Conservation (phyloP, 2,888 invertebrate genomes). For the Anodontia alba region DNA sequence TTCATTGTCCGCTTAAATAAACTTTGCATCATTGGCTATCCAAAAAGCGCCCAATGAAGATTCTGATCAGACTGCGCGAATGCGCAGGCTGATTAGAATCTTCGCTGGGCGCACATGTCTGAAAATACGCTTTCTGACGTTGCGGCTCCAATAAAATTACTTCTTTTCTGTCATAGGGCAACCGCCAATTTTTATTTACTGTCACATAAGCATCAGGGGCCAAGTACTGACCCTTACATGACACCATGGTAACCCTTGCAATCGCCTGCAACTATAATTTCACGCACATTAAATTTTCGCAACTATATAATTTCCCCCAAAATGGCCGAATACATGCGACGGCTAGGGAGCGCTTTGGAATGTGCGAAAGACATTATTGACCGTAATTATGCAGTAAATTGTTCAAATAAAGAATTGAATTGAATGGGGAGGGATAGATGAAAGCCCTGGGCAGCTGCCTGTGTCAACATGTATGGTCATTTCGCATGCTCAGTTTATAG, state of each 20-base stretch:
- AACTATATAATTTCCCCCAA: slow-evolving; percentile 1
- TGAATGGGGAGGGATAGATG: slow-evolving; percentile 5
- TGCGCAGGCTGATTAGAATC: no score
- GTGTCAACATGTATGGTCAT: neutral
- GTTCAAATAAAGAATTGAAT: slow-evolving; percentile 12
- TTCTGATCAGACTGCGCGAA: no score
- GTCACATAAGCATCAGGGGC: slow-evolving; percentile 4
- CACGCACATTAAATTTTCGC: slow-evolving; percentile 10
- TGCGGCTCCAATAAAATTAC: slow-evolving; percentile 14
- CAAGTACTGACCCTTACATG: slow-evolving; percentile 15
- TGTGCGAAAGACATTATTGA: slow-evolving; percentile 8
- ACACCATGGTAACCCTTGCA: slow-evolving; percentile 3
- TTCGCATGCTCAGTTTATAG: slow-evolving; percentile 5
- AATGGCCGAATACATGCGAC: neutral
- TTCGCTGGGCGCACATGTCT: no score
- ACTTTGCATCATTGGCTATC: no score
- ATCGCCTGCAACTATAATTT: slow-evolving; percentile 15
- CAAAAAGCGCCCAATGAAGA: no score
- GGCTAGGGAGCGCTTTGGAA: slow-evolving; percentile 1
- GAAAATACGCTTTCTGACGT: no score
- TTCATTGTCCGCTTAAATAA: no score
- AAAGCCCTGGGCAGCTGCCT: slow-evolving; percentile 11
- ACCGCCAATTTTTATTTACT: slow-evolving; percentile 14
- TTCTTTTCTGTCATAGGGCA: slow-evolving; percentile 8
- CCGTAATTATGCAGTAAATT: slow-evolving; percentile 4